Evolutionary conservation across 2,888 invertebrate genomes (phyloP), one percentile per base, ranked within the genome.

Genomic region (Napeogenes inachia): DNA sequence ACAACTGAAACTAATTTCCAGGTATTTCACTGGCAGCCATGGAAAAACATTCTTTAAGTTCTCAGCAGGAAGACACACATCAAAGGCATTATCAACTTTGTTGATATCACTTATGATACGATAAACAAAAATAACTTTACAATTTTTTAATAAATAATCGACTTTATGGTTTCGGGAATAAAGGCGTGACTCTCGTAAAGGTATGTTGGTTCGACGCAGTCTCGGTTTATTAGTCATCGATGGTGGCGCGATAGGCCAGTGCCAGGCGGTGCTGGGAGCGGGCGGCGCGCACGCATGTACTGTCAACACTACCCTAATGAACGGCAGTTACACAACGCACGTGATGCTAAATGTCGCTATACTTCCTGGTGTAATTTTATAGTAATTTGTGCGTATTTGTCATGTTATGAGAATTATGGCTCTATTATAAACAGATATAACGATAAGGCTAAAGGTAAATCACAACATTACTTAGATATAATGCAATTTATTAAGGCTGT

Each of bases 251-350:
- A 89, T 89, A 89, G 78, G 81, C 21, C 21, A 21, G 21, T 21
- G 21, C 21, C 21, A 21, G 21, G 77, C 79, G 85, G 89, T 82
- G 84, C 89, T 83, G 82, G 79, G 78, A 78, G 85, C 87, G 85
- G 83, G 81, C 80, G 79, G 85, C 86, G 88, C 89, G 89, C 89
- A 89, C 89, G 89, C 89, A 89, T 85, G 80, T 75, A 73, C 87
- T 90, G 90, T 90, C 90, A 89, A 89, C 90, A 86, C 89, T 79
- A 82, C 84, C 82, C 87, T 90, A 90, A 90, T 89, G 89, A 87
- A 90, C 89, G 88, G 85, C 87, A 83, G 86, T 89, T 89, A 89
- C 80, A 84, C 84, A 86, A 88, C 87, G 87, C 89, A 88, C 89
- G 88, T 85, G 86, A 86, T 84, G 72, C 83, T 83, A 87, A 87